Evolutionary conservation across 1,140 invertebrate genomes (phyloP).

Genomic region (Bombus impatiens): DNA sequence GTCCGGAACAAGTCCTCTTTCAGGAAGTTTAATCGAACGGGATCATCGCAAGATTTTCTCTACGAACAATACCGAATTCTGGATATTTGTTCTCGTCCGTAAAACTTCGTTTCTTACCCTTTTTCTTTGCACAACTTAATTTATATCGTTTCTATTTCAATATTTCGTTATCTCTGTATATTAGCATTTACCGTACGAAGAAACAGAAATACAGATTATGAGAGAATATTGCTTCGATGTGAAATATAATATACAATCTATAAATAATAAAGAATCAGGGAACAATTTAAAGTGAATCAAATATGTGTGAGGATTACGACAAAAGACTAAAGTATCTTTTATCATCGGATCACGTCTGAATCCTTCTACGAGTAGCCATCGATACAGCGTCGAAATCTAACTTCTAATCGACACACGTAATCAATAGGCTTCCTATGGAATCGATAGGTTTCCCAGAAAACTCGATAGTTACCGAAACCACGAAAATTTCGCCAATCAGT

Average conservation of each 20-base stretch:
- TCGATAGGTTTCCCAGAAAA: background rate
- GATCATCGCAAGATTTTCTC: background rate
- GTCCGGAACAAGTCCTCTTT: background rate
- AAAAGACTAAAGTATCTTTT: too few relatives aligned
- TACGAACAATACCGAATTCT: background rate
- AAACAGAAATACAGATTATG: too few relatives aligned
- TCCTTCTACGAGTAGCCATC: background rate
- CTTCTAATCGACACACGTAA: background rate
- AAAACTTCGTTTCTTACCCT: background rate
- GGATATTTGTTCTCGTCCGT: too few relatives aligned
- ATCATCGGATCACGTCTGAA: background rate
- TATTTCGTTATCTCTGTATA: background rate
- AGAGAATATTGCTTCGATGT: too few relatives aligned
- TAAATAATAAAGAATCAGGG: background rate
- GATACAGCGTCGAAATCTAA: background rate
- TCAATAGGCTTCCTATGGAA: background rate
- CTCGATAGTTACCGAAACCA: background rate
- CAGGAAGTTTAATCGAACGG: constrained; percentile 29
- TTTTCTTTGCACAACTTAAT: background rate
- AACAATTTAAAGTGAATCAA: too few relatives aligned
- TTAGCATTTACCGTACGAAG: background rate
- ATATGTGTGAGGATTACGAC: too few relatives aligned
- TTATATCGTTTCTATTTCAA: background rate
- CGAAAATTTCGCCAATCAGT: background rate
- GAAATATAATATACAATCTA: background rate